Evolutionary conservation across 2,888 invertebrate genomes (phyloP), one percentile per base, ranked within the genome.

Genomic region (Sarcophaga subvicina): DNA sequence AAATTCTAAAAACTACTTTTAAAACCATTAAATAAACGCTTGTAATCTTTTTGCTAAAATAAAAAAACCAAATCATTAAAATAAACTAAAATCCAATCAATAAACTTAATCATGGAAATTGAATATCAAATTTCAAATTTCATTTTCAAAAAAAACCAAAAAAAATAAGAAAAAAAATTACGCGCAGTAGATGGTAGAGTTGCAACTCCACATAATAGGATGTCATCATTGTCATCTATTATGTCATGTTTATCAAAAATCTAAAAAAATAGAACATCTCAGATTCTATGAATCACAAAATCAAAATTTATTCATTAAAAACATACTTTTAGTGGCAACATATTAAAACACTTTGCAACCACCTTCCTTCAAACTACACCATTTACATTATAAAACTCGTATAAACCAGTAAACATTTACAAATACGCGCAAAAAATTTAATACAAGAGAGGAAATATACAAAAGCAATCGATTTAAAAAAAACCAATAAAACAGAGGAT

Each of bases 191-290:
- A 92, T 92, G 92, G 92, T 92, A 91, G 92, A 92, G 91, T 92
- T 92, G 92, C 92, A 92, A 92, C 92, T 92, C 92, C 92, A 92
- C 92, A 92, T 92, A 92, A 92, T 92, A 92, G 91, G 83, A 90
- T 91, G 83, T 37, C 86, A 77, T 91, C 91, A 90, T 91, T 91
- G 89, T 90, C 90, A 91, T 90, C 89, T 92, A 92, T 92, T 92
- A 92, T 92, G 92, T 91, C 92, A 90, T 87, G 85, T 79, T 78
- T 83, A 81, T 76, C 75, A 81, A 66, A 66, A 72, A 66, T 70
- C 62, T 47, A 77, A 70, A 59, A 78, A 67, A 69, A 62, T 60
- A 71, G 25, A 80, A 85, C 75, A 70, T 81, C 76, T 77, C 72
- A 81, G 80, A 76, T 85, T 73, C 77, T 77, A 12, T 62, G 71